Evolutionary conservation across 1,140 invertebrate species (phyloP).

Genomic region (Bombus huntii): DNA sequence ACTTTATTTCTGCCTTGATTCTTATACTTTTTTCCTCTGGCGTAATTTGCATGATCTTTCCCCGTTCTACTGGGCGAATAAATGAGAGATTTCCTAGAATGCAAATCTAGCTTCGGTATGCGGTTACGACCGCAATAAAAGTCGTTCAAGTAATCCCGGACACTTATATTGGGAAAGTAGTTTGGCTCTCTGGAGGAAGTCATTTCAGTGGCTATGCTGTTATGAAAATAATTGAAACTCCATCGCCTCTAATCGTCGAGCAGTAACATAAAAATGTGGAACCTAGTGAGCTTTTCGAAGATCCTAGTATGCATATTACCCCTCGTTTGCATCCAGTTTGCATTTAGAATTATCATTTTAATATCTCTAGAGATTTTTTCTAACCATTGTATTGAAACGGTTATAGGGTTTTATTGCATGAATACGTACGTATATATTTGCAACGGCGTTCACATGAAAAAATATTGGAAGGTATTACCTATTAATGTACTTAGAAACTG

Average conservation of each 20-base stretch:
- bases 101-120: constrained; percentile 51
- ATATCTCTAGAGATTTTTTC: not conserved
- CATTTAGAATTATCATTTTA: constrained; percentile 31
- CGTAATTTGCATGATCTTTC: constrained; percentile 53
- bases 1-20: constrained; percentile 25
- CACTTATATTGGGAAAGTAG: constrained; percentile 56
- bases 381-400: not conserved
- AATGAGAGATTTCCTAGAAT: constrained; percentile 54
- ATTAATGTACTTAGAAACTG: too few relatives aligned
- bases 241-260: constrained; percentile 35
- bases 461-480: too few relatives aligned
- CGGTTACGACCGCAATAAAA: constrained; percentile 55
- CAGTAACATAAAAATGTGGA: constrained; percentile 25
- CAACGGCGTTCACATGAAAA: too few relatives aligned
- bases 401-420: too few relatives aligned
- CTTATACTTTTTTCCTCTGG: constrained; percentile 6
- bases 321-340: constrained; percentile 47
- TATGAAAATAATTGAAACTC: constrained; percentile 65
- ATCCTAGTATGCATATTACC: constrained; percentile 3
- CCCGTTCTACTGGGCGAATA: constrained; percentile 19
- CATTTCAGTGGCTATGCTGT: constrained; percentile 41
- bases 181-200: constrained; percentile 16
- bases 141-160: constrained; percentile 59
- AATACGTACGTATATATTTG: too few relatives aligned
- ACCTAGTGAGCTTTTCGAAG: not conserved